Base-by-base conservation (phyloP, 64 coral and sea anemone genomes). In the Exaiptasia diaphana region DNA sequence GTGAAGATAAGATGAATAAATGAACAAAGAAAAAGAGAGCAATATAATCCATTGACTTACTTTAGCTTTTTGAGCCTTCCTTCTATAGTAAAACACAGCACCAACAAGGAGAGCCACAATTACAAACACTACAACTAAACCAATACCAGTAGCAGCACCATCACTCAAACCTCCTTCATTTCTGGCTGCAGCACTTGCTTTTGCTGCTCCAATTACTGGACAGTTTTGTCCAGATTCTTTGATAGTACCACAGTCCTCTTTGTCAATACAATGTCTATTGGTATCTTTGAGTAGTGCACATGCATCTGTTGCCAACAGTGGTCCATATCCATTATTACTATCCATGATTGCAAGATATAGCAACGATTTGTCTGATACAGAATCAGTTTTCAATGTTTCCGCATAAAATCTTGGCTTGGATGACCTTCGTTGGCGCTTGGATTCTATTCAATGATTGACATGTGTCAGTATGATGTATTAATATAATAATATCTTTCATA, bases 11-110 rank as follows among this genome's bases (percentile, higher is more conserved):
- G n/a, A n/a, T n/a, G n/a, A n/a, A n/a, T n/a, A n/a, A n/a, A n/a
- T n/a, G n/a, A n/a, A n/a, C n/a, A n/a, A n/a, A n/a, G n/a, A n/a
- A n/a, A n/a, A n/a, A n/a, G n/a, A n/a, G n/a, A n/a, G n/a, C n/a
- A n/a, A n/a, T n/a, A n/a, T n/a, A n/a, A n/a, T n/a, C n/a, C n/a
- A n/a, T n/a, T n/a, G n/a, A 52, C 41, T 83, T 79, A 93, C 91
- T 33, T 79, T 83, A 3, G 63, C 79, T 67, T 29, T 50, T 64
- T 60, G 87, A 85, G 88, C 83, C 57, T 93, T 93, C 24, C 79
- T 82, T 38, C 91, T 88, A 39, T 93, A 93, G 71, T 93, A 93
- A 62, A 78, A 93, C 36, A 88, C 22, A 6, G 91, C 85, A 28
- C 49, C 64, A 27, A 88, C 4, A 14, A 93, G 72, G 21, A 88